Evolutionary conservation across 2,888 invertebrate genomes (phyloP), one percentile per base, ranked within the genome.

Genomic region (Timandra comae): DNA sequence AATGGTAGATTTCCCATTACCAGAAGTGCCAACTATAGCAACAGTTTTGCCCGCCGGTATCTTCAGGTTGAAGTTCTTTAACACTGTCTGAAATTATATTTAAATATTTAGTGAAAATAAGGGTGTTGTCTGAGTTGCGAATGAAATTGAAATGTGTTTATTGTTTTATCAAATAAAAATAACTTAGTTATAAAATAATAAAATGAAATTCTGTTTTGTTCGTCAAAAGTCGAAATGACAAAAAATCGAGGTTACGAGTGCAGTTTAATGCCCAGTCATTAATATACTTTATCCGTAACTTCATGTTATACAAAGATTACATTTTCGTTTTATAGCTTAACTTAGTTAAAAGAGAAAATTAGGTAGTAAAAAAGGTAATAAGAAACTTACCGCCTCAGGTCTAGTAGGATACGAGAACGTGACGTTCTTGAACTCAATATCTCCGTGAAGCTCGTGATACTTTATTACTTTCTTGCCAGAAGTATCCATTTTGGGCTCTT

Each of bases 1-100:
- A 10, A 98, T 90, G 0, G 98, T 99, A 0, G 97, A 97, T 81
- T 99, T 99, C 1, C 97, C 98, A 63, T 95, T 96, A 1, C 98
- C 98, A 23, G 97, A 97, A 0, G 94, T 90, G 1, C 98, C 97
- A 13, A 97, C 97, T 20, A 99, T 89, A 0, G 98, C 98, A 1
- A 97, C 91, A 0, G 96, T 94, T 76, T 93, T 92, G 1, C 98
- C 98, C 3, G 94, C 91, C 0, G 93, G 93, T 51, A 99, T 89
- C 33, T 86, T 88, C 30, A 99, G 75, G 60, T 89, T 93, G 62
- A 99, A 95, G 55, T 95, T 87, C 42, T 93, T 90, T 27, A 99
- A 75, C n/a, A 98, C 91, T 12, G 84, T 59, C 91, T 93, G 77
- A 21, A 77, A 78, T n/a, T n/a, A n/a, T n/a, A n/a, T n/a, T n/a